A percentile compares a stretch with the other conserved stretches of the same genome.
Evolutionary conservation across 2,888 invertebrate species (phyloP).

Genomic region (Odontothrips loti): DNA sequence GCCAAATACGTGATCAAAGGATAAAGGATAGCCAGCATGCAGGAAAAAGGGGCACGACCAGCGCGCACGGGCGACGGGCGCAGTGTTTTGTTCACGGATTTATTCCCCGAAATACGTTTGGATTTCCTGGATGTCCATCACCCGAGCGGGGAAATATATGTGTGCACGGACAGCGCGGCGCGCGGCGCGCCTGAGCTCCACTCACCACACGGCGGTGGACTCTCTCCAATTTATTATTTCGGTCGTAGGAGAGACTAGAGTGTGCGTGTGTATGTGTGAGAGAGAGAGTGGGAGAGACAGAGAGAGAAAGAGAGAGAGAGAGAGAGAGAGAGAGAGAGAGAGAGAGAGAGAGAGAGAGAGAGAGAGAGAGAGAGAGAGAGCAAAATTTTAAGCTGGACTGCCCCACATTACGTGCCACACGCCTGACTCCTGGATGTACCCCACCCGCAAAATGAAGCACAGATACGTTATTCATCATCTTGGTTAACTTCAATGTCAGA

Average conservation of each 20-base stretch:
- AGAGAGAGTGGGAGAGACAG: not conserved
- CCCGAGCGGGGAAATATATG: not conserved
- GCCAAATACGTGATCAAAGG: slow-evolving; percentile 2
- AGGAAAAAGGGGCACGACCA: not conserved
- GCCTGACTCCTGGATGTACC: not conserved
- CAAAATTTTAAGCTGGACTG: not conserved
- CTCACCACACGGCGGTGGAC: not conserved
- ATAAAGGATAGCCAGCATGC: not conserved
- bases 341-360: not conserved
- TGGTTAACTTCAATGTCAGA: not conserved
- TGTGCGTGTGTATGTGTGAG: not conserved
- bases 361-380: not conserved
- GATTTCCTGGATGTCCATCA: slow-evolving; percentile 17
- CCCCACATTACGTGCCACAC: no score
- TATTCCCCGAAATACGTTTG: slow-evolving; percentile 11
- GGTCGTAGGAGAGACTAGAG: not conserved
- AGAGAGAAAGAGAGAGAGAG: not conserved
- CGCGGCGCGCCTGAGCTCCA: not conserved
- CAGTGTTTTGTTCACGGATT: not conserved
- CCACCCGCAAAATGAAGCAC: not conserved
- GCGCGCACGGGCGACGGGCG: not conserved
- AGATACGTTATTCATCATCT: not conserved
- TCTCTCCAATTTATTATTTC: not conserved
- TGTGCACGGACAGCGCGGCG: not conserved
- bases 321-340: not conserved